Conservation (phyloP, 2,113 vertebrate species). For the Microcebus ravelobensis region DNA sequence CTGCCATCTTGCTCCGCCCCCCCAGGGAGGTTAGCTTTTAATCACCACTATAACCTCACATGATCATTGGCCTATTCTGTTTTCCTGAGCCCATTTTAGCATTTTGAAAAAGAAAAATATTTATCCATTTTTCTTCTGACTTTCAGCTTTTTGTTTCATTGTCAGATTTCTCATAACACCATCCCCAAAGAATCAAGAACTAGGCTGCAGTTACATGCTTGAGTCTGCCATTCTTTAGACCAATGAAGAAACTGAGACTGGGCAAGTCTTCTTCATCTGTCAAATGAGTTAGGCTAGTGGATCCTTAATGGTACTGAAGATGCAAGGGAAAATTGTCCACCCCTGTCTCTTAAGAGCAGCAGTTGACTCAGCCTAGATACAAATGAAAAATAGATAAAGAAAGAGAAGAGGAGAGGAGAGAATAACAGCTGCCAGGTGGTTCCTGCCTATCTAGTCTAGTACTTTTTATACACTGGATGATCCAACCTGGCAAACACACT, state of each 20-base stretch:
- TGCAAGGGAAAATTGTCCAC: background rate
- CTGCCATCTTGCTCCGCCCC: no score
- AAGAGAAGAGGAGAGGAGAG: background rate
- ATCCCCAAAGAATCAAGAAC: background rate
- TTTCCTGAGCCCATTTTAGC: background rate
- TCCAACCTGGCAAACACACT: background rate
- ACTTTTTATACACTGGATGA: background rate
- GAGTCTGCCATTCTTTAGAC: background rate
- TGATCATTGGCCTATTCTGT: background rate
- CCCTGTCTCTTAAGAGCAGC: background rate
- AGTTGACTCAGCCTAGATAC: background rate
- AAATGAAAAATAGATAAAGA: background rate
- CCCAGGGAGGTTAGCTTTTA: no score
- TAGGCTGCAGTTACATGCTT: background rate
- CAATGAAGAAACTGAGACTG: background rate
- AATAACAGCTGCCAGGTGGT: background rate
- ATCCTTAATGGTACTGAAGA: background rate
- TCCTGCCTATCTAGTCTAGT: background rate
- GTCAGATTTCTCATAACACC: background rate
- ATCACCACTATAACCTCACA: background rate
- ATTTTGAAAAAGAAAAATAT: background rate
- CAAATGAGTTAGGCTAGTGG: background rate
- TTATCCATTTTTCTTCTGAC: background rate
- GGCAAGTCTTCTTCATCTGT: background rate
- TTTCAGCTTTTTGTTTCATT: conserved; percentile 4